phyloP scores from a whole-genome alignment of 92 coral and sea anemone species.

The Pocillopora grandis region DNA sequence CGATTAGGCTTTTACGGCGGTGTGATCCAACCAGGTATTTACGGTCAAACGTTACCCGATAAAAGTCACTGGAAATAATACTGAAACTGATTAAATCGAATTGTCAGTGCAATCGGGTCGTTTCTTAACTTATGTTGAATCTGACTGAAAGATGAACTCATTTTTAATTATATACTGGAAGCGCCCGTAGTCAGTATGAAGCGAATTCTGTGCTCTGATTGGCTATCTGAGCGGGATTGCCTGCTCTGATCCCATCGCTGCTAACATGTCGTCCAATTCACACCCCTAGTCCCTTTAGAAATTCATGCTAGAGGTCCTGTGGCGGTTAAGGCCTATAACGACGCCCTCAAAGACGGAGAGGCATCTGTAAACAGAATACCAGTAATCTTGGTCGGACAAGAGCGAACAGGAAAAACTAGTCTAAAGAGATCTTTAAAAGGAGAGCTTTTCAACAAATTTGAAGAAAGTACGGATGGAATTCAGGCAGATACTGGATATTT shows the following conservation, averaged over 20 bases:
- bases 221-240: too few relatives aligned
- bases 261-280: conserved; percentile 7
- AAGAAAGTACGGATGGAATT: neutral
- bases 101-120: too few relatives aligned
- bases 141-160: too few relatives aligned
- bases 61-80: too few relatives aligned
- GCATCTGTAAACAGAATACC: neutral
- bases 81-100: too few relatives aligned
- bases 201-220: too few relatives aligned
- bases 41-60: too few relatives aligned
- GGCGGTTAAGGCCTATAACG: neutral
- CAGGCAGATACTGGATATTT: neutral
- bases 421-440: neutral
- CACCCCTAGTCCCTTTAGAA: neutral
- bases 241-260: neutral
- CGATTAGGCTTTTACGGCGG: too few relatives aligned
- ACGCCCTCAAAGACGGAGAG: neutral
- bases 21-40: too few relatives aligned
- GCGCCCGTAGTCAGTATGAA: too few relatives aligned
- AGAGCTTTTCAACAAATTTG: neutral
- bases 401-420: neutral
- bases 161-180: too few relatives aligned
- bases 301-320: neutral
- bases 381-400: neutral
- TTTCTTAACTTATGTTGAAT: too few relatives aligned